Conservation (phyloP, 2,113 vertebrate genomes). For the Cebus imitator region DNA sequence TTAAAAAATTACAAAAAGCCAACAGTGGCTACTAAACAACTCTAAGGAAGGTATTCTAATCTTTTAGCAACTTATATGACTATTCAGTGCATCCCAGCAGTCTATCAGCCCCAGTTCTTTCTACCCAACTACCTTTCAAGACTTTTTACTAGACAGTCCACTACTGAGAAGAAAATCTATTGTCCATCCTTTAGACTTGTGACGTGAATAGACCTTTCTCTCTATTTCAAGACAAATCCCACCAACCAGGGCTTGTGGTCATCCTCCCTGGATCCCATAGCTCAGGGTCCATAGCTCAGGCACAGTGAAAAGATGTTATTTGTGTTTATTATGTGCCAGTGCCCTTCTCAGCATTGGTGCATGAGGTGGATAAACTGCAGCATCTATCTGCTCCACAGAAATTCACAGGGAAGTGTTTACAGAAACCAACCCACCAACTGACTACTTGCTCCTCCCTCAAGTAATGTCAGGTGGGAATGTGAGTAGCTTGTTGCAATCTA, state of each 20-base stretch:
- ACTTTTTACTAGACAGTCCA: background rate
- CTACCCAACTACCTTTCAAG: background rate
- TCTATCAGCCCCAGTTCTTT: background rate
- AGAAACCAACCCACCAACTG: background rate
- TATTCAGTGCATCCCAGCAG: background rate
- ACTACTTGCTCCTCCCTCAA: background rate
- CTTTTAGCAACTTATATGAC: background rate
- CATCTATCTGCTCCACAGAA: background rate
- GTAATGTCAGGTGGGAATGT: background rate
- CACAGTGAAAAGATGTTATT: background rate
- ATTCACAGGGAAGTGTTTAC: background rate
- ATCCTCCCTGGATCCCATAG: background rate
- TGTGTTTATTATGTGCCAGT: rapidly evolving
- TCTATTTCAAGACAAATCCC: background rate
- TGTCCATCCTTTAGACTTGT: background rate
- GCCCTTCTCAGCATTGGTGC: background rate
- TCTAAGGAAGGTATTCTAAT: background rate
- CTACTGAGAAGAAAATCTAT: background rate
- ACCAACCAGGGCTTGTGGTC: background rate
- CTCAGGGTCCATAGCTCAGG: background rate
- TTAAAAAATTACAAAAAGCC: background rate
- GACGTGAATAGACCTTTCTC: background rate
- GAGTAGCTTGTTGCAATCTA: background rate
- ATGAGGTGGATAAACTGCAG: background rate
- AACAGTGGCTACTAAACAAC: background rate